phyloP scores from a whole-genome alignment of 2,797 vertebrate genomes.

The Cirrhinus molitorella region DNA sequence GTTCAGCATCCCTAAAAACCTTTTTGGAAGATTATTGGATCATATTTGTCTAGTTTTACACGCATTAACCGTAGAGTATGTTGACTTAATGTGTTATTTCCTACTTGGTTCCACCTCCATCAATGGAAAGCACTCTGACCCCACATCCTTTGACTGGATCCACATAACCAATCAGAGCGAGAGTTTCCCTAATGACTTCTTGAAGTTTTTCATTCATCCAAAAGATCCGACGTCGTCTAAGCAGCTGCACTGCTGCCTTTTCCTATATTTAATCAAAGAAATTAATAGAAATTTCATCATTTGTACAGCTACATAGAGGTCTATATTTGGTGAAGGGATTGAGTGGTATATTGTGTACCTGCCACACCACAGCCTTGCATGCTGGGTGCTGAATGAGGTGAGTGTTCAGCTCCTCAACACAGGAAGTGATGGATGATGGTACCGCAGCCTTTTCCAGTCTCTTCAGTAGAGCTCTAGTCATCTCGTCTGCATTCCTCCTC shows the following conservation, averaged over 20 bases:
- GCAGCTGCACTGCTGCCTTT: constrained; percentile 67
- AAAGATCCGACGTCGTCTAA: constrained; percentile 66
- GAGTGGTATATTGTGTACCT: constrained; percentile 65
- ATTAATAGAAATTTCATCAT: background rate
- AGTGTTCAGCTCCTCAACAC: constrained; percentile 74
- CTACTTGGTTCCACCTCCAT: constrained; percentile 81
- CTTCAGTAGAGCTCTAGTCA: constrained; percentile 59
- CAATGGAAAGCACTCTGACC: constrained; percentile 80
- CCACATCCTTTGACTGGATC: constrained; percentile 78
- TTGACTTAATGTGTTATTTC: background rate
- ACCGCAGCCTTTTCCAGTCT: constrained; percentile 62
- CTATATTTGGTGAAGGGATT: background rate
- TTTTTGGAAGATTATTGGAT: background rate
- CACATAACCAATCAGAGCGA: constrained; percentile 79
- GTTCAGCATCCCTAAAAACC: background rate
- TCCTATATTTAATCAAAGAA: constrained; percentile 66
- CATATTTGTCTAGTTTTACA: background rate
- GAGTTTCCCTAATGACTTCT: constrained; percentile 72
- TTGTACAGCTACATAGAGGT: background rate
- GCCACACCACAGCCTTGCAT: constrained; percentile 77
- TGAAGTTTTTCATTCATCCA: constrained; percentile 68
- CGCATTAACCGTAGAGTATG: background rate
- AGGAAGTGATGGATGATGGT: constrained; percentile 65
- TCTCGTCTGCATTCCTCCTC: constrained; percentile 68
- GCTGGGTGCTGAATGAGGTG: constrained; percentile 75